Evolutionary conservation across 2,888 invertebrate species (phyloP).

Genomic region (Aquatica leii): DNA sequence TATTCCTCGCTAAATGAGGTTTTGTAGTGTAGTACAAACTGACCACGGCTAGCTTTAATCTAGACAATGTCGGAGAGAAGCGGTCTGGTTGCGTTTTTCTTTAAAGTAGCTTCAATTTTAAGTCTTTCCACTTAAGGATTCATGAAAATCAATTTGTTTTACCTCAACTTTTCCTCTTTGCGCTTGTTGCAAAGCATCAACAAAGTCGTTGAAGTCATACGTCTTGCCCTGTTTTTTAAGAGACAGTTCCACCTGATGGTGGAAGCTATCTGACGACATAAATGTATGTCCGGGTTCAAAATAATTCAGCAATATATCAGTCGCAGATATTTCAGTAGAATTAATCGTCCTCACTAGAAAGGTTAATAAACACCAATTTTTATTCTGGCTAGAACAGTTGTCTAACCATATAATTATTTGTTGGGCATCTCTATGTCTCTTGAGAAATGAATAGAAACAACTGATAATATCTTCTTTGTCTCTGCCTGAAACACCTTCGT

Average conservation of each 20-base stretch:
- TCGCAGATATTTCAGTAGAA: slow-evolving; percentile 26
- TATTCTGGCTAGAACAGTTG: too few species aligned
- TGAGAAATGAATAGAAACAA: slow-evolving; percentile 7
- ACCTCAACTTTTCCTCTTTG: slow-evolving; percentile 20
- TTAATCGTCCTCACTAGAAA: slow-evolving; percentile 29
- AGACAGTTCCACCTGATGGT: slow-evolving; percentile 13
- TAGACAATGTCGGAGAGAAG: background rate
- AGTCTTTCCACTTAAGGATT: slow-evolving; percentile 20
- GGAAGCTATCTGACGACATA: slow-evolving; percentile 12
- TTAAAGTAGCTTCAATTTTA: slow-evolving; percentile 7
- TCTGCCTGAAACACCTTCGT: background rate
- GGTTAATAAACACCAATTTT: slow-evolving; percentile 34
- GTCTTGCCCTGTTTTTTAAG: slow-evolving; percentile 27
- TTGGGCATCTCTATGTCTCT: slow-evolving; percentile 21
- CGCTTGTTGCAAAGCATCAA: slow-evolving; percentile 23
- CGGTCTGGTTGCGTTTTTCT: background rate
- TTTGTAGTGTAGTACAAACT: background rate
- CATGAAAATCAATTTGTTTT: slow-evolving; percentile 11
- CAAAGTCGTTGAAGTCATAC: slow-evolving; percentile 32
- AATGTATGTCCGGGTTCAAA: slow-evolving; percentile 33
- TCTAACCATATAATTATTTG: slow-evolving; percentile 27
- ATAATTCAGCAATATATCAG: slow-evolving; percentile 22
- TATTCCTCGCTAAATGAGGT: background rate
- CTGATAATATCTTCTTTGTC: background rate
- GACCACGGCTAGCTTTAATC: background rate